These are phyloP conservation scores for Nomada flava DNA, from an alignment of 2,888 invertebrate genomes.

Conservation along the genomic window DNA sequence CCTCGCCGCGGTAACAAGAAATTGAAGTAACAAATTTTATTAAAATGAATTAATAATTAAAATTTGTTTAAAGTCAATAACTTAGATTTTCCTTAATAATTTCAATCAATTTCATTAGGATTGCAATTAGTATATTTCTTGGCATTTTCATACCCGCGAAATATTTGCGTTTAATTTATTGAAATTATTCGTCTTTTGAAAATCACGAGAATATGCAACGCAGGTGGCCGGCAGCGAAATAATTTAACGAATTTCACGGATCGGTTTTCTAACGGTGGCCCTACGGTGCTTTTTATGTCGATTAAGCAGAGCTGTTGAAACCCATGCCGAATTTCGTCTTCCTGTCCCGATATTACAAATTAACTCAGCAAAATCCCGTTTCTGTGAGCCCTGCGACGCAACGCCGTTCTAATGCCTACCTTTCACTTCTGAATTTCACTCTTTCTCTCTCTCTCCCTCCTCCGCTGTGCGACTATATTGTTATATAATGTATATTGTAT, in stretches of 20 bases:
- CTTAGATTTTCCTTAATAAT: no score
- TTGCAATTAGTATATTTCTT: no score
- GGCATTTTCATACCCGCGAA: neutral
- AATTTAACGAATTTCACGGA: slow-evolving; percentile 71
- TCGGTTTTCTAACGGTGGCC: slow-evolving; percentile 49
- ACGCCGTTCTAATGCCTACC: slow-evolving; percentile 44
- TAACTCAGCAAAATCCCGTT: slow-evolving; percentile 45
- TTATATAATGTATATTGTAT: slow-evolving; percentile 52
- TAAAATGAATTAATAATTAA: no score
- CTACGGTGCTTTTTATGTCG: slow-evolving; percentile 38
- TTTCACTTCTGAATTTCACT: slow-evolving; percentile 48
- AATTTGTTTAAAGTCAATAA: no score
- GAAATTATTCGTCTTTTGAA: neutral
- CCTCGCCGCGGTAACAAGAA: no score
- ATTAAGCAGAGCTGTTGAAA: slow-evolving; percentile 71
- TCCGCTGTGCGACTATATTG: slow-evolving; percentile 19
- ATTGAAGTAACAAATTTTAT: no score
- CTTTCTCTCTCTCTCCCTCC: neutral
- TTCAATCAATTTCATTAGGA: no score
- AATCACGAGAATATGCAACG: slow-evolving; percentile 1
- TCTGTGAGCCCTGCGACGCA: slow-evolving; percentile 37
- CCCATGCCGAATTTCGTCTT: slow-evolving; percentile 76
- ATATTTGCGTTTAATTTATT: neutral
- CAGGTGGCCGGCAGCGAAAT: slow-evolving; percentile 51
- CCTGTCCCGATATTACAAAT: slow-evolving; percentile 58